A percentile compares a stretch with the other conserved stretches of the same genome.
Conservation (phyloP, 2,113 vertebrate species). For the Dipodomys ordii region DNA sequence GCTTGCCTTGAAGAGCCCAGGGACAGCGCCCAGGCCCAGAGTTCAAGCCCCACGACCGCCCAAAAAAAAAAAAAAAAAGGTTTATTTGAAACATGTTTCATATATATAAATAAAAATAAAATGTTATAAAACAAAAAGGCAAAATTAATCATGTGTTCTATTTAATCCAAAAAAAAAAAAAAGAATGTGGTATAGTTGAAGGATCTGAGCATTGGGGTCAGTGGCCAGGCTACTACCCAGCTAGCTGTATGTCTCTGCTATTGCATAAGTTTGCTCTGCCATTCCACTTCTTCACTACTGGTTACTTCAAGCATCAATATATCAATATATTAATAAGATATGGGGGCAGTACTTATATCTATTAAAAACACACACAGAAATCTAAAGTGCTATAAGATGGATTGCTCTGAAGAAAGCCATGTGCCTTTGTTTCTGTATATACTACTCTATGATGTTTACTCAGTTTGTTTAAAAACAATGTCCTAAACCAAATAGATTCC, state of each 20-base stretch:
- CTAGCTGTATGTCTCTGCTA: neutral
- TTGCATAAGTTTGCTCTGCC: neutral
- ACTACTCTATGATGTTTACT: neutral
- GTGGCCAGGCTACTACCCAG: neutral
- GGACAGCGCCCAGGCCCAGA: too few species aligned
- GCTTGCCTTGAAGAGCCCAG: too few species aligned
- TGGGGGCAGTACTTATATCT: neutral
- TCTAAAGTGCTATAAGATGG: neutral
- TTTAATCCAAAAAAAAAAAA: neutral
- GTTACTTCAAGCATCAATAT: neutral
- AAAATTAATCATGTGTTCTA: neutral
- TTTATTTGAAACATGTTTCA: too few species aligned
- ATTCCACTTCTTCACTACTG: neutral
- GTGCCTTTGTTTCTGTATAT: slow-evolving; percentile 7
- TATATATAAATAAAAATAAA: too few species aligned
- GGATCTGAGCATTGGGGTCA: too few species aligned
- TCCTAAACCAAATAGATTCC: neutral
- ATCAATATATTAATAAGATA: neutral
- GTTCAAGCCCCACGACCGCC: too few species aligned
- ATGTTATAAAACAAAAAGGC: neutral
- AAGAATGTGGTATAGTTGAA: neutral
- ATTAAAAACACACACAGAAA: slow-evolving; percentile 19
- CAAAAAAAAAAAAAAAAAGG: too few species aligned
- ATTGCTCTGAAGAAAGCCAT: slow-evolving; percentile 7
- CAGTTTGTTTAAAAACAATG: slow-evolving; percentile 41